Base-by-base conservation (phyloP, 1,140 invertebrate genomes). In the Drosophila rufa region DNA sequence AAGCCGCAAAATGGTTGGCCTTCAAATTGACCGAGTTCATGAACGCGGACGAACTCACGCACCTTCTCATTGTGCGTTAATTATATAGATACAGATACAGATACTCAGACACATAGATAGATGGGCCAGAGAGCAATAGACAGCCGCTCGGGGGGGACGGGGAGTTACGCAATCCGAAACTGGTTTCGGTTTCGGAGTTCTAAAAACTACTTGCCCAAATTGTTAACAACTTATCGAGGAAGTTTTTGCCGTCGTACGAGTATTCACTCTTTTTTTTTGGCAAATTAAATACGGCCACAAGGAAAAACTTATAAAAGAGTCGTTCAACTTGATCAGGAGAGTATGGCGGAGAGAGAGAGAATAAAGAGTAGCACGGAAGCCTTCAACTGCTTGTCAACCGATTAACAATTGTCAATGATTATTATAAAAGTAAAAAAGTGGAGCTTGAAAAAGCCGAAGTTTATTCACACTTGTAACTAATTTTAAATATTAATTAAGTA, bases 31-130 rank as follows among this genome's bases (percentile, higher is more conserved):
- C 84, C 84, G 84, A 89, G 84, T 89, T 89, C 84, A 89, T 89
- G 85, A 89, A 89, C 84, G 80, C 75, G 17, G 38, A 47, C 53
- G 47, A 51, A 47, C 65, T 36, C 69, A 89, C 84, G 84, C 84
- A 89, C 84, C 84, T 89, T 75, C 84, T 84, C 85, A 89, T 89
- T 89, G 85, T 90, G 85, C 84, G 84, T 89, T 89, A 89, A 89
- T 89, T 84, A 89, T 89, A 90, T 80, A 47, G 62, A 75, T 81
- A 79, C 80, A 79, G 80, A 71, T 66, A 67, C 33, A 57, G 62
- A 56, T 60, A 65, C 51, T 27, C 27, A 27, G 27, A 27, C 65
- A 57, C 60, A 65, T 75, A 65, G 61, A 74, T 77, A 83, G 64
- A 78, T 56, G 36, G 53, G 53, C 62, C 68, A 62, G 66, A 80